Evolutionary conservation across 2,113 vertebrate genomes (phyloP).

Genomic region (Mastomys natalensis): DNA sequence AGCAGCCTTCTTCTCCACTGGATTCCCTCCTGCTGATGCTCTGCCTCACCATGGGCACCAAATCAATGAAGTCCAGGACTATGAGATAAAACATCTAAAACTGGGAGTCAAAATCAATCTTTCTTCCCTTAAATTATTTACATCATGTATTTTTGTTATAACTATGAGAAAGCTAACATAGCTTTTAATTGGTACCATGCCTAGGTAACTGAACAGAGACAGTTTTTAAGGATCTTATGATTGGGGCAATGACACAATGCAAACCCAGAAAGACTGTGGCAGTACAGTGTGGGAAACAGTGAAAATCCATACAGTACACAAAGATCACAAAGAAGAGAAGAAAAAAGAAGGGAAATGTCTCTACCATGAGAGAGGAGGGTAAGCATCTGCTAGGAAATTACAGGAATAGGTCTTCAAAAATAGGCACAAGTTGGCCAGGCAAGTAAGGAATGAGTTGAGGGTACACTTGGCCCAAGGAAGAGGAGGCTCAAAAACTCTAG

Average conservation of each 20-base stretch:
- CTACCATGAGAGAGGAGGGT: not conserved
- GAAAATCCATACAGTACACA: not conserved
- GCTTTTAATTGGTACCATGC: not conserved
- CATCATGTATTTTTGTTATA: not conserved
- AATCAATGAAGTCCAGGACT: not conserved
- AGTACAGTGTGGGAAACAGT: rapidly evolving
- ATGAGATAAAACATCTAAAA: not conserved
- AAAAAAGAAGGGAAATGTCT: not conserved
- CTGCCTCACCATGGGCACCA: not conserved
- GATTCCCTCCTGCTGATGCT: not conserved
- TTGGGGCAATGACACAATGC: not conserved
- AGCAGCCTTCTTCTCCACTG: not conserved
- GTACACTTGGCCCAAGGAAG: not conserved
- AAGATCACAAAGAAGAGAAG: not conserved
- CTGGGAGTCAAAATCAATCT: not conserved
- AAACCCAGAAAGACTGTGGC: not conserved
- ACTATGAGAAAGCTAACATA: not conserved
- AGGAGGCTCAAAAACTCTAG: not conserved
- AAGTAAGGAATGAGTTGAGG: not conserved
- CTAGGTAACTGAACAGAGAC: not conserved
- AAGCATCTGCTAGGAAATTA: not conserved
- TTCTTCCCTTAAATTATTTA: not conserved
- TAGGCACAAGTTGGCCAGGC: not conserved
- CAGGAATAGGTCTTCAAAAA: not conserved
- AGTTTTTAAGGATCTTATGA: not conserved